Evolutionary conservation across 2,113 vertebrate species (phyloP).

Genomic region (Rhizomys pruinosus): DNA sequence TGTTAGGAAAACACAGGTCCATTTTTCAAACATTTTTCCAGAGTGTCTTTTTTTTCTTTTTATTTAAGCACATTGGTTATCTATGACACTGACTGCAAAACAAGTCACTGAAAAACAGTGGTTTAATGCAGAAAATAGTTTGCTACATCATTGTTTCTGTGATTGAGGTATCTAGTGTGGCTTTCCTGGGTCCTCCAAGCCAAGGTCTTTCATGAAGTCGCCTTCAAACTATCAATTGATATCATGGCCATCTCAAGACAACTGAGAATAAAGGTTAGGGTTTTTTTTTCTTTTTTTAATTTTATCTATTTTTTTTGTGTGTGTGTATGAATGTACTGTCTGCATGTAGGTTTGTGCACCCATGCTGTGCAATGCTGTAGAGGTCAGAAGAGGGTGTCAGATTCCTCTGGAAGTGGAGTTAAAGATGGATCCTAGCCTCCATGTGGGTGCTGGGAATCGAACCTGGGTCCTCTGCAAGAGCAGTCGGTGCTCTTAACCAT

Average conservation of each 20-base stretch:
- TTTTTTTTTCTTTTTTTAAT: background rate
- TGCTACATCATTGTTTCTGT: background rate
- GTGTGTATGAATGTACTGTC: too few relatives aligned
- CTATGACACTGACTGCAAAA: background rate
- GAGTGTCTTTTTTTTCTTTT: background rate
- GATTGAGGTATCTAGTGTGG: background rate
- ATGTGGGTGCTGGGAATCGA: too few relatives aligned
- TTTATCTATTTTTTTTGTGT: too few relatives aligned
- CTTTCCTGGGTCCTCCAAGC: background rate
- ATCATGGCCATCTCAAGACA: background rate
- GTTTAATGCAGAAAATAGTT: background rate
- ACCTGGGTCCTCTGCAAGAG: too few relatives aligned
- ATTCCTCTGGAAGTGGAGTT: too few relatives aligned
- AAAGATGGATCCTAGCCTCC: too few relatives aligned
- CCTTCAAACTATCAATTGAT: background rate
- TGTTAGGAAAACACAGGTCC: background rate
- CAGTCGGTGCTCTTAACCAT: too few relatives aligned
- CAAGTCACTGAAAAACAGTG: background rate
- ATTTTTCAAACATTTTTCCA: slow-evolving; percentile 31
- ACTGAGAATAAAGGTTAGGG: background rate
- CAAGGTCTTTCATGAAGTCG: background rate
- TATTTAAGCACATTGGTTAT: background rate
- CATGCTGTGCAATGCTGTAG: too few relatives aligned
- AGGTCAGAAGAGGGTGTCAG: too few relatives aligned
- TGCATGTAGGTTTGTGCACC: too few relatives aligned